Base-by-base conservation (phyloP, 2,113 vertebrate genomes). In the Sterrhoptilus dennistouni region DNA sequence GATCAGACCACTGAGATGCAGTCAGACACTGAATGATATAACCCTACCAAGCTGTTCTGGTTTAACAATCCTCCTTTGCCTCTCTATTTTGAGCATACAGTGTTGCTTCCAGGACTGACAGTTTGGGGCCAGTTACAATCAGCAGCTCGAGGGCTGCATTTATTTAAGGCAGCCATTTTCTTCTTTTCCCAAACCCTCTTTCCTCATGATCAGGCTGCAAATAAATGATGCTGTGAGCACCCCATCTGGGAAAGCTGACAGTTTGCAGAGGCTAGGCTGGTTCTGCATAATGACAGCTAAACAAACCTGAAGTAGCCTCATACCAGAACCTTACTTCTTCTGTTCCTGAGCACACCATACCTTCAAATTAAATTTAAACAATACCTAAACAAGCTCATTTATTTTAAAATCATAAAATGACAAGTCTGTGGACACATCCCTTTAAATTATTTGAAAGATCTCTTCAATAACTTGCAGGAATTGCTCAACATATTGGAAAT, bases 401-500 rank as follows among this genome's bases (percentile, higher is more conserved):
- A 45, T 13, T 77, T 94, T 94, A 91, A 95, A 95, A 90, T 79
- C 44, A 84, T 57, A 85, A 82, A 83, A 77, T 17, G 36, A 70
- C 68, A 77, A 91, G 42, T 90, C 83, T 86, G 72, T 11, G 68
- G 47, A 79, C 31, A 61, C 28, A 33, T 61, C 69, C 60, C 57
- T 92, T 74, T 87, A 75, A 89, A 68, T 70, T 79, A 92, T 75
- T 82, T 88, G 90, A 81, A 87, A 95, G 82, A 91, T 40, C 72
- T 94, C 93, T 90, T 89, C 60, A 52, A n/a, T 81, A 74, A 42
- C 40, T 87, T 64, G 83, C 69, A 95, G 80, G 70, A 93, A 89
- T 56, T 69, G 50, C 80, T 91, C 54, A 79, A 18, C 40, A 87
- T 59, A 70, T 24, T 52, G 84, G 93, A 90, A 82, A 89, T 94